These are phyloP conservation scores for Lepidurus arcticus DNA, from an alignment of 1,140 invertebrate species.

Conservation along the genomic window DNA sequence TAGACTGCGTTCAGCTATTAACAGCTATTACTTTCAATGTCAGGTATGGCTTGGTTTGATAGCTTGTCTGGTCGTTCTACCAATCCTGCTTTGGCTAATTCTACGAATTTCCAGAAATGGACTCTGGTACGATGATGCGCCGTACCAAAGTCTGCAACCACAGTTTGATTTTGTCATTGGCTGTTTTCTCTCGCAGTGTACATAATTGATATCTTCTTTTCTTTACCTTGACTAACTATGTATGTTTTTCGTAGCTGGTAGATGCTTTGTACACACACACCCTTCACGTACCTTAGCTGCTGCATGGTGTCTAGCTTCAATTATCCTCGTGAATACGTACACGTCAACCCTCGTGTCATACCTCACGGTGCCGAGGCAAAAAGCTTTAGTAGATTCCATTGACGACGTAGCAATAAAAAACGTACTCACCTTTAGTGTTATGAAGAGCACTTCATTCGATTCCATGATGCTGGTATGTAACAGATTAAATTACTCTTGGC, in stretches of 20 bases:
- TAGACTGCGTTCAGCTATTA: neutral
- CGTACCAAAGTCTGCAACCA: conserved; percentile 24
- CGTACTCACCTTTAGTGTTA: neutral
- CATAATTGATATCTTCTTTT: conserved; percentile 5
- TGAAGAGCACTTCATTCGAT: neutral
- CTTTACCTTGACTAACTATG: neutral
- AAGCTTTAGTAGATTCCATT: conserved; percentile 37
- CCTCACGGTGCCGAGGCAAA: conserved; percentile 38
- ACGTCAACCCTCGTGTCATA: conserved; percentile 40
- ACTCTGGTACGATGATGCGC: neutral
- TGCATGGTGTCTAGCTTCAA: conserved; percentile 40
- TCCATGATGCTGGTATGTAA: neutral
- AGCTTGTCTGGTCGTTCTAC: neutral
- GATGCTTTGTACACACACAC: neutral
- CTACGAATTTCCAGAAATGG: conserved; percentile 27
- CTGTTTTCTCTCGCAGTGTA: conserved; percentile 29
- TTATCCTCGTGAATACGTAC: conserved; percentile 41
- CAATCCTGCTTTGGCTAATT: neutral
- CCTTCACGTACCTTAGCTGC: conserved; percentile 39
- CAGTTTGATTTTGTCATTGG: conserved; percentile 20
- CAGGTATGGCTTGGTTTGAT: conserved; percentile 33
- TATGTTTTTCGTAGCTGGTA: conserved; percentile 26
- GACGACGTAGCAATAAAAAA: conserved; percentile 35
- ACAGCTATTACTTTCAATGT: neutral
- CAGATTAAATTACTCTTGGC: neutral